Conservation (phyloP, 2,888 invertebrate genomes). For the Tanypteryx hageni region DNA sequence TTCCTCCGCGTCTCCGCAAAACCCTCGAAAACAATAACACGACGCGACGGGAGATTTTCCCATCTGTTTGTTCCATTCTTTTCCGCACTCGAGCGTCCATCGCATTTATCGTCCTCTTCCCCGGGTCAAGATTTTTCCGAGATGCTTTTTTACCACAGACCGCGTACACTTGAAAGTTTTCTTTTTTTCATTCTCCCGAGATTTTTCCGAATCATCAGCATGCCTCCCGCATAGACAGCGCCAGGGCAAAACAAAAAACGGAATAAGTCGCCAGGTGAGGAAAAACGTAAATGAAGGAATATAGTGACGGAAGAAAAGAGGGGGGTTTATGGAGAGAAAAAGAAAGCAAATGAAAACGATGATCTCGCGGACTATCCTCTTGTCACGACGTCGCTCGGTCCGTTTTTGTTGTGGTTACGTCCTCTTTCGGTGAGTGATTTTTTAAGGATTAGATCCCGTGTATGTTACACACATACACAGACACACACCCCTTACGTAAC, state of each 20-base stretch:
- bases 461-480: neutral
- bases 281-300: neutral
- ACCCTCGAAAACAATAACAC: neutral
- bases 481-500: neutral
- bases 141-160: neutral
- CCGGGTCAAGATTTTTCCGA: neutral
- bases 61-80: constrained; percentile 7
- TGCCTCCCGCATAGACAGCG: neutral
- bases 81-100: neutral
- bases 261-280: neutral
- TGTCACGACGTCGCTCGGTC: neutral
- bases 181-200: neutral
- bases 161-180: neutral
- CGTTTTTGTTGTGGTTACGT: neutral
- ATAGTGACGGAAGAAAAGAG: neutral
- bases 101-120: neutral
- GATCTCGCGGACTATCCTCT: neutral
- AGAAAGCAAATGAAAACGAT: neutral
- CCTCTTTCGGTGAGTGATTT: neutral
- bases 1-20: neutral
- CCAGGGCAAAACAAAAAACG: neutral
- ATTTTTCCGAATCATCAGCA: neutral
- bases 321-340: too few species aligned
- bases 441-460: neutral
- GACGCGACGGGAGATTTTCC: neutral